Conservation (phyloP, 2,113 vertebrate genomes). For the Oreochromis niloticus region DNA sequence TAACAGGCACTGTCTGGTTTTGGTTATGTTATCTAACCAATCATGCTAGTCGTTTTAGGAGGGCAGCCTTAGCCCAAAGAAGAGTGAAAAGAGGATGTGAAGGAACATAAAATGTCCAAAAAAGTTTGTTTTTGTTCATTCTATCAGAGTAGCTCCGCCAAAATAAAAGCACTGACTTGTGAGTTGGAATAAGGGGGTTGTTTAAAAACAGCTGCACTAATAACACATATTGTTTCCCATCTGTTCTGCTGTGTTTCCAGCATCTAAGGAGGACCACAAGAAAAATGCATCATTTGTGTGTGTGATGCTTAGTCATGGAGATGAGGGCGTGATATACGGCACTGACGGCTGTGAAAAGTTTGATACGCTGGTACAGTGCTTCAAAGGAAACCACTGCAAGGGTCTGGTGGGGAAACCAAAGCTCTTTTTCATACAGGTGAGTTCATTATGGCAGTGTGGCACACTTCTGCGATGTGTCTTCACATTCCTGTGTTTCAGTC, state of each 20-base stretch:
- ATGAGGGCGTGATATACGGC: slow-evolving; percentile 84
- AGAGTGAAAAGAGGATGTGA: not conserved
- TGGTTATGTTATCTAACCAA: not conserved
- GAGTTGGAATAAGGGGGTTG: not conserved
- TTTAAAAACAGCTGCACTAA: not conserved
- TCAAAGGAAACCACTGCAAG: slow-evolving; percentile 79
- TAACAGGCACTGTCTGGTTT: not conserved
- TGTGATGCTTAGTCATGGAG: slow-evolving; percentile 87
- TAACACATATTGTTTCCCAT: not conserved
- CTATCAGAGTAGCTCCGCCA: not conserved
- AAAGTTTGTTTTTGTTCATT: not conserved
- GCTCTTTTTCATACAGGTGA: slow-evolving; percentile 93
- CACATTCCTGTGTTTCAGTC: not conserved
- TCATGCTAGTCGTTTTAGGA: not conserved
- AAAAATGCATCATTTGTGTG: slow-evolving; percentile 83
- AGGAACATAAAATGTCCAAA: not conserved
- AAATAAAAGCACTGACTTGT: not conserved
- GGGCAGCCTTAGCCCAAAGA: not conserved
- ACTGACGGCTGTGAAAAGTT: slow-evolving; percentile 74
- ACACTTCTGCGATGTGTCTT: not conserved
- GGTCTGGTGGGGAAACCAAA: slow-evolving; percentile 89
- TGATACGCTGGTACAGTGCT: slow-evolving; percentile 71
- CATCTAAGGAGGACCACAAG: slow-evolving; percentile 82
- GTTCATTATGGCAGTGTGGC: not conserved
- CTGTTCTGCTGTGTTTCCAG: slow-evolving; percentile 45